Evolutionary conservation across 2,888 invertebrate species (phyloP).

Genomic region (Leptopterna dolabrata): DNA sequence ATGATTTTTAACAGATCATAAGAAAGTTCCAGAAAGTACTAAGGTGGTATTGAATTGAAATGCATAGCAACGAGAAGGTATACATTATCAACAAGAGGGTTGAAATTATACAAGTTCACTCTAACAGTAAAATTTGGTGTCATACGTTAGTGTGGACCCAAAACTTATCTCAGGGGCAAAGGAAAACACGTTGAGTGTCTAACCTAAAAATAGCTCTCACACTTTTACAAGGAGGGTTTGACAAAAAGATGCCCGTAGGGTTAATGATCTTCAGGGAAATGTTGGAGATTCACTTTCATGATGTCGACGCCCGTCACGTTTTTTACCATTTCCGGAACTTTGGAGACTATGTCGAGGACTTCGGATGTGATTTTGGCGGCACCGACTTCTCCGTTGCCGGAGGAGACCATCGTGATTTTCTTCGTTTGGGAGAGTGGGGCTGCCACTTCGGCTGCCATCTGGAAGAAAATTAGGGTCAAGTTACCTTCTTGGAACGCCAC

Average conservation of each 20-base stretch:
- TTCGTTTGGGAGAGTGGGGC: slow-evolving; percentile 94
- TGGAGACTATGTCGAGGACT: slow-evolving; percentile 91
- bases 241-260: not conserved
- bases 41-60: not conserved
- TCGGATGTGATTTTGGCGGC: slow-evolving; percentile 95
- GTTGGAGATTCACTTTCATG: slow-evolving; percentile 74
- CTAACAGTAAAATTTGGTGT: not conserved
- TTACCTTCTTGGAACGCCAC: too few relatives aligned
- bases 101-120: not conserved
- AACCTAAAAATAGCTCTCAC: not conserved
- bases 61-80: not conserved
- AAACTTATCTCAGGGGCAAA: not conserved
- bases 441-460: slow-evolving; percentile 97
- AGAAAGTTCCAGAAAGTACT: not conserved
- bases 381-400: slow-evolving; percentile 90
- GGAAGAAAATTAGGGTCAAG: slow-evolving; percentile 58
- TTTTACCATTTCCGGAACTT: slow-evolving; percentile 91
- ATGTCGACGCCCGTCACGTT: slow-evolving; percentile 95
- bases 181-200: not conserved
- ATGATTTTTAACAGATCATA: not conserved
- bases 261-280: slow-evolving; percentile 59
- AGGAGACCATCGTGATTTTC: slow-evolving; percentile 96
- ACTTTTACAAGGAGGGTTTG: not conserved
- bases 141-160: not conserved
- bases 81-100: not conserved